Base-by-base conservation (phyloP, 1,140 invertebrate species). In the Leptinotarsa undecemlineata region DNA sequence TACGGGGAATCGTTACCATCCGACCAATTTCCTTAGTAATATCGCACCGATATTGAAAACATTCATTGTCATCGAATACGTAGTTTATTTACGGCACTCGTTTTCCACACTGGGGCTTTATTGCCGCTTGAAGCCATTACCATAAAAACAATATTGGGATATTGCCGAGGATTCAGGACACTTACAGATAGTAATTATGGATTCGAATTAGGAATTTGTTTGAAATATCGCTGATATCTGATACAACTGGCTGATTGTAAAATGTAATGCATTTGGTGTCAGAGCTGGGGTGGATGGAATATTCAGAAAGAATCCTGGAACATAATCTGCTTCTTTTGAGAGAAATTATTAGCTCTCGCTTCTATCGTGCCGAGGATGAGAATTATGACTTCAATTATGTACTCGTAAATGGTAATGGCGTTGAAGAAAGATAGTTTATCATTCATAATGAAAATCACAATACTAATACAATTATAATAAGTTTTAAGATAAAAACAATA, bases 81-180 rank as follows among this genome's bases (percentile, higher is more conserved):
- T 61, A 20, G 17, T 61, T 61, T n/a, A n/a, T 61, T 61, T 61
- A 20, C 20, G 5, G 60, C 17, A 61, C 17, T 19, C 20, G 20
- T 61, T 20, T 42, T 42, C 33, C 33, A 42, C 33, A 42, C 17
- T n/a, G 60, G 60, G 20, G 60, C 60, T 61, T 61, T 61, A 61
- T 61, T 61, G 60, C 60, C 20, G 17, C 20, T 61, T 19, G 60
- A 61, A 61, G 20, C 60, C 17, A 20, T 61, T 61, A 61, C 60
- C 60, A 61, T 61, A 61, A 61, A 61, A 61, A 61, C 60, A 20
- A 61, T 61, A 61, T 61, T 61, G 60, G 20, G 20, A 61, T 61
- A 20, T 19, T 61, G 60, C 11, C 15, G 60, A 61, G 20, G 60
- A 61, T 19, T 8, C 17, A 61, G 60, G 60, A 61, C 20, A 3